Base-by-base conservation (phyloP, 2,888 invertebrate species). In the Argyresthia goedartella region DNA sequence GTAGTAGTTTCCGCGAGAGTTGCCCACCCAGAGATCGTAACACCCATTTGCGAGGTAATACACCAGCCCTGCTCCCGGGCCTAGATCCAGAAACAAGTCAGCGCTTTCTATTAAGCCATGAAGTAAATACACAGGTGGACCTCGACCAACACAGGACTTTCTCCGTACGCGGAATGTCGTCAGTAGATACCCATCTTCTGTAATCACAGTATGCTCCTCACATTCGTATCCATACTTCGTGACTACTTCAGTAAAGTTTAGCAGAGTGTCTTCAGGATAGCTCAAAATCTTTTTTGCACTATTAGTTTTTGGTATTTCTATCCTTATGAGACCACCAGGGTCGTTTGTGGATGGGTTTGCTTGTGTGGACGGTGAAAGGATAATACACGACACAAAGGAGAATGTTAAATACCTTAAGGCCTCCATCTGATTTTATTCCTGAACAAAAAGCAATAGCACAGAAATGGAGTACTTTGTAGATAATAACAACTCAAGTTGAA, bases 171-270 rank as follows among this genome's bases (percentile, higher is more conserved):
- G 48, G 16, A 11, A 43, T 44, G 49, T 14, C 8, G 13, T 9
- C 35, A 52, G 44, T 8, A 49, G 14, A 14, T 43, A 52, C 8
- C 52, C 52, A 15, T 52, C 52, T 42, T 49, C 35, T 6, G 52
- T 52, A 14, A n/a, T 39, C 43, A 52, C 52, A 6, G 33, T 25
- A 15, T 52, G 43, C n/a, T 33, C 34, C 7, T 42, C 47, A 8
- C 43, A 42, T 11, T 33, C 11, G 35, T 41, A 42, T 33, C 34
- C 52, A 8, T 49, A 36, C 8, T 49, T 34, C 7, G 33, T 25
- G 4, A 33, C 47, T 6, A 47, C 13, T 34, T 47, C 47, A 8
- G 14, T 14, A 15, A 49, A 49, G 15, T 49, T 13, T 15, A 49
- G 48, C 7, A 4, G n/a, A 11, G 1, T 46, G 7, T 46, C 46